A percentile compares a stretch with the other conserved stretches of the same genome.
Conservation (phyloP, 2,797 vertebrate species). For the Chaenodraco wilsoni region DNA sequence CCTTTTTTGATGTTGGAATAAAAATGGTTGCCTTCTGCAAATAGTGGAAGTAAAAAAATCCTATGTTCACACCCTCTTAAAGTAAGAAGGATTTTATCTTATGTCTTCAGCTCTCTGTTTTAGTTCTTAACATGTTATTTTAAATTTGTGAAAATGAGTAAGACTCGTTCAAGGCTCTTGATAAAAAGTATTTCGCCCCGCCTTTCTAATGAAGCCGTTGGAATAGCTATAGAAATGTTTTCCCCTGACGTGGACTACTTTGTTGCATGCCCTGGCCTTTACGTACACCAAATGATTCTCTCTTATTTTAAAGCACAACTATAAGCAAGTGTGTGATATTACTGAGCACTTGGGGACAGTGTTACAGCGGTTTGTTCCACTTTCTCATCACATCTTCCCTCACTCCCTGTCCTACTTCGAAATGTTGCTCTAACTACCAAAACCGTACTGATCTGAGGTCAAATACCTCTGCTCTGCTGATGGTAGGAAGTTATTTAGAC, state of each 20-base stretch:
- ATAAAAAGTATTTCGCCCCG: neutral
- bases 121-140: neutral
- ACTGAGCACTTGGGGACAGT: neutral
- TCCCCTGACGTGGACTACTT: neutral
- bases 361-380: constrained; percentile 5
- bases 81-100: neutral
- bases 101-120: too few species aligned
- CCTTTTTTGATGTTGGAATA: neutral
- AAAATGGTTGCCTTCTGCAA: neutral
- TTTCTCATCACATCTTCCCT: neutral
- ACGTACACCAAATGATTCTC: neutral
- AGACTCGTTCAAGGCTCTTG: neutral
- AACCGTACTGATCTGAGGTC: neutral
- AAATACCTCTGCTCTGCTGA: neutral
- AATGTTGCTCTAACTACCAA: constrained; percentile 8
- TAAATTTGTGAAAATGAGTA: neutral
- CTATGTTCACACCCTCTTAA: neutral
- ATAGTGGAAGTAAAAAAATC: neutral
- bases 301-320: neutral
- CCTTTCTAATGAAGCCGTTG: neutral
- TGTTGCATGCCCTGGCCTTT: neutral
- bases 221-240: neutral
- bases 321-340: neutral
- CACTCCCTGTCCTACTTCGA: constrained; percentile 1
- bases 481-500: constrained; percentile 9